These are phyloP conservation scores for Sebastiscus albofasciatus DNA, from an alignment of 2,797 vertebrate species.

Conservation along the genomic window DNA sequence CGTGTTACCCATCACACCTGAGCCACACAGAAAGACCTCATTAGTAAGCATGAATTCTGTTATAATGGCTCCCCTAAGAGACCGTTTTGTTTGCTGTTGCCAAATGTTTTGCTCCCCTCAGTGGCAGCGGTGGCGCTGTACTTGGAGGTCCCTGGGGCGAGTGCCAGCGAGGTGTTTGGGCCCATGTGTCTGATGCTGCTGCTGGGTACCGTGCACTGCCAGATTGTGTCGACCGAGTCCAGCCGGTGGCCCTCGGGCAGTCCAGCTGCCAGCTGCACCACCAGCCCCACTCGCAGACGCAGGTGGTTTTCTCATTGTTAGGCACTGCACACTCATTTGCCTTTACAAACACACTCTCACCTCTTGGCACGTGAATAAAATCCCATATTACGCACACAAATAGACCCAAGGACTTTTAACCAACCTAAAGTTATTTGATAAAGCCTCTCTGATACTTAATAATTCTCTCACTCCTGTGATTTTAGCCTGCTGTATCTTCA, in stretches of 20 bases:
- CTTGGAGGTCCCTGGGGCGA: slow-evolving; percentile 87
- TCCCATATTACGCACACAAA: slow-evolving; percentile 1
- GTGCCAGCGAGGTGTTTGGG: slow-evolving; percentile 89
- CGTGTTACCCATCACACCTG: slow-evolving; percentile 25
- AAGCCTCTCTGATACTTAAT: not conserved
- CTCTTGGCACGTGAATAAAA: slow-evolving; percentile 17
- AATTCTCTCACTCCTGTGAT: not conserved
- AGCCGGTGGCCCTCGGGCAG: slow-evolving; percentile 80
- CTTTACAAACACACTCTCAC: slow-evolving; percentile 21
- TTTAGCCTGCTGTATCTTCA: not conserved
- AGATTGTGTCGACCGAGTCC: slow-evolving; percentile 97
- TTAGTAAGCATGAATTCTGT: slow-evolving; percentile 55
- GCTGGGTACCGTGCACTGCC: slow-evolving; percentile 97
- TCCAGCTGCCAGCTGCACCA: slow-evolving; percentile 74
- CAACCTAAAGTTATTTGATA: not conserved
- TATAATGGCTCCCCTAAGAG: slow-evolving; percentile 59
- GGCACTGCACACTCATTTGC: slow-evolving; percentile 30
- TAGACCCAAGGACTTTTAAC: not conserved
- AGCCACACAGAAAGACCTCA: slow-evolving; percentile 40
- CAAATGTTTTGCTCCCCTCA: slow-evolving; percentile 73
- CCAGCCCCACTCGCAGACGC: slow-evolving; percentile 86
- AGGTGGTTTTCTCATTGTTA: slow-evolving; percentile 83
- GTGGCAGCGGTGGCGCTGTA: slow-evolving; percentile 89
- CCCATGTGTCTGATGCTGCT: slow-evolving; percentile 97
- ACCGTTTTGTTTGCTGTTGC: slow-evolving; percentile 57